Evolutionary conservation across 2,113 vertebrate genomes (phyloP), one percentile per base, ranked within the genome.

Genomic region (Epinephelus fuscoguttatus): DNA sequence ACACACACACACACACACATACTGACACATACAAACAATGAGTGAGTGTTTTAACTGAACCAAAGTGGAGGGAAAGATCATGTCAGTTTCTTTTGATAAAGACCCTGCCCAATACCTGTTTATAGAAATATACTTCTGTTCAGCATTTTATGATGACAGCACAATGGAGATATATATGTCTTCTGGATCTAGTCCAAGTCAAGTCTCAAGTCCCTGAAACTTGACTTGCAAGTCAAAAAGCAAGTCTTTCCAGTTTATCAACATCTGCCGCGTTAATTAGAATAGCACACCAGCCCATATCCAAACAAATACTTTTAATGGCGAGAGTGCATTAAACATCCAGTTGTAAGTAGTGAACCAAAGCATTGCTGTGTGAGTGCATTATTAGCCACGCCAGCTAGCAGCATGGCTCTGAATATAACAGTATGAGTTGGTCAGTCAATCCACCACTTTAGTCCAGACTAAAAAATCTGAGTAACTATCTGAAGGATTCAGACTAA

Each of bases 11-110:
- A 25, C 52, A 55, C 45, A 40, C 23, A 53, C 49, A 63, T 1
- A 37, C 37, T n/a, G n/a, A n/a, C n/a, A n/a, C n/a, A n/a, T n/a
- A 61, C 55, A 78, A 49, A 70, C 27, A 80, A 25, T 60, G 30
- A 59, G 37, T 50, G 18, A 50, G 53, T 70, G 37, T 84, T 87
- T 80, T 69, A 82, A 71, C 17, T 75, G 42, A 72, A 55, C 57
- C 68, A 62, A 40, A 61, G 18, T 6, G 30, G 68, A 72, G 37
- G 30, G 52, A 57, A 75, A 60, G 30, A 61, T 40, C 27, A 56
- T 68, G 68, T 42, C 67, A 53, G 62, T 70, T 75, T 25, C 7
- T 42, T 81, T 71, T 59, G 25, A 76, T 56, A 21, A 40, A 63
- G 6, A 23, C 19, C 14, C 40, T 27, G 27, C 27, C 27, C 27